Percentiles rank a stretch among this genome's conserved stretches.
These are phyloP conservation scores for Nycticorax nycticorax DNA, from an alignment of 2,113 vertebrate species.

Conservation along the genomic window DNA sequence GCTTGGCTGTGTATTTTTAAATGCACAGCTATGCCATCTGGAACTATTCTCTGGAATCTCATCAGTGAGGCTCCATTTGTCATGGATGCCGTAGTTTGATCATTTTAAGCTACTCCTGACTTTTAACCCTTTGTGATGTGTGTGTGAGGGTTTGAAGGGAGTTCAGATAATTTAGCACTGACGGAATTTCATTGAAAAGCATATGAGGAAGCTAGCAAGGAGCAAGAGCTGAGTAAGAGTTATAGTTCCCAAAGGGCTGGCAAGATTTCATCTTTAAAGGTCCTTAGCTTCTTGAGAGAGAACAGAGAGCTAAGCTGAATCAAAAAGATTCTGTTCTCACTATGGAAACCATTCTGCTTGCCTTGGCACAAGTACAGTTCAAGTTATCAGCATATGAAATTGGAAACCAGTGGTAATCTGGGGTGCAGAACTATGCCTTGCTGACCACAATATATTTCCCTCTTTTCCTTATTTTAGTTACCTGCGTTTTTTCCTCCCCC, in stretches of 20 bases:
- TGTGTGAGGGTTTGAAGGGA: not conserved
- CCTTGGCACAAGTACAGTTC: not conserved
- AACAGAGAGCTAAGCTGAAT: not conserved
- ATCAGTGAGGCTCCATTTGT: not conserved
- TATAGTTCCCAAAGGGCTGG: not conserved
- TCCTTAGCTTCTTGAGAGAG: not conserved
- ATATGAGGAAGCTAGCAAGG: not conserved
- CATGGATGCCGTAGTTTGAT: not conserved
- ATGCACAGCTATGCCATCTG: not conserved
- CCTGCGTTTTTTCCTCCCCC: not conserved
- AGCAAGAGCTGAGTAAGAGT: not conserved
- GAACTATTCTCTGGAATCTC: not conserved
- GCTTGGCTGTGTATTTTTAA: not conserved
- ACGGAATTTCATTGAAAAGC: not conserved
- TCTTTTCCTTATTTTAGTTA: not conserved
- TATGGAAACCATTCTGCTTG: not conserved
- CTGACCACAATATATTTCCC: not conserved
- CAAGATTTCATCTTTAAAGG: conserved; percentile 20
- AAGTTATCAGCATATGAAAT: not conserved
- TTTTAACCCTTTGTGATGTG: conserved; percentile 11
- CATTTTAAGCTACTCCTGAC: not conserved
- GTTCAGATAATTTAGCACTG: not conserved
- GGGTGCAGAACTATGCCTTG: not conserved
- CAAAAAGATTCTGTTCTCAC: conserved; percentile 12
- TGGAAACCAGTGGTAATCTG: not conserved